Percentiles rank a stretch among this genome's conserved stretches.
Conservation (phyloP, 2,888 invertebrate genomes). For the Caenorhabditis angaria region DNA sequence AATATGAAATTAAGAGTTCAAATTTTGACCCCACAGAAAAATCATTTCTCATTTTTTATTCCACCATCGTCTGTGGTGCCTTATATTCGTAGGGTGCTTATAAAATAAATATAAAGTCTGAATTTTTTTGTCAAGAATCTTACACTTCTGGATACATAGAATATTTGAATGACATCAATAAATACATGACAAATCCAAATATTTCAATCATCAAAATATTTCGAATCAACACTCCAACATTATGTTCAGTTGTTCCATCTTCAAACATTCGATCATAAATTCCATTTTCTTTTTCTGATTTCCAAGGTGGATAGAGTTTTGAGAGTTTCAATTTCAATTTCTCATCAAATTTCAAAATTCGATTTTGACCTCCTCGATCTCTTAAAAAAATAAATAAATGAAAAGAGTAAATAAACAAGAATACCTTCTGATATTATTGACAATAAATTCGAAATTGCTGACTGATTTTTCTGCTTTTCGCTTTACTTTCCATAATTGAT, state of each 20-base stretch:
- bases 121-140: slow-evolving; percentile 14
- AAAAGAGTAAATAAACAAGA: neutral
- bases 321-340: slow-evolving; percentile 22
- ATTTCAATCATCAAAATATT: slow-evolving; percentile 47
- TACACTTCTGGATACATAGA: slow-evolving; percentile 45
- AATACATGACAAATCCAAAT: slow-evolving; percentile 58
- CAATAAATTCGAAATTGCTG: slow-evolving; percentile 30
- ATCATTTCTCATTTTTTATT: no score
- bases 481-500: slow-evolving; percentile 36
- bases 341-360: slow-evolving; percentile 18
- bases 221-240: slow-evolving; percentile 24
- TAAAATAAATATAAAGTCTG: no score
- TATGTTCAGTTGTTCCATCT: slow-evolving; percentile 32
- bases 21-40: neutral
- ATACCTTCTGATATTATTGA: slow-evolving; percentile 39
- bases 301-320: slow-evolving; percentile 38
- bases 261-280: slow-evolving; percentile 32
- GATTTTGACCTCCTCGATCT: slow-evolving; percentile 25
- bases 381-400: slow-evolving; percentile 10
- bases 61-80: no score
- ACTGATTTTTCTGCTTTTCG: slow-evolving; percentile 26
- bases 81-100: no score
- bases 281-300: slow-evolving; percentile 13
- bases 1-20: neutral
- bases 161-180: slow-evolving; percentile 58